A percentile compares a stretch with the other conserved stretches of the same genome.
phyloP scores from a whole-genome alignment of 2,797 vertebrate genomes.

The Lateolabrax maculatus region DNA sequence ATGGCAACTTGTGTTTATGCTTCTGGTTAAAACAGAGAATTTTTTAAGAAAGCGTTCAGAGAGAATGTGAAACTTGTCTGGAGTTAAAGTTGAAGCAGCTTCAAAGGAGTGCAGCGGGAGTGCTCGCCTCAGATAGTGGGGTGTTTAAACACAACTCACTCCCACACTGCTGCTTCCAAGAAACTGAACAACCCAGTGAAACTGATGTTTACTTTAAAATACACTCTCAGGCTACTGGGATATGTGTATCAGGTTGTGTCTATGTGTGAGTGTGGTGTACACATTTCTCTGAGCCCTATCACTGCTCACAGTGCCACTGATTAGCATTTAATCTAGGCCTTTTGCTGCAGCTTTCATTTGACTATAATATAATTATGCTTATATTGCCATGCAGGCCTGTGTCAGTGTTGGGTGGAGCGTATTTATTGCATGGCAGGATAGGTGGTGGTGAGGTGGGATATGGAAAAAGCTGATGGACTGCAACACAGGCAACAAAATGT shows the following conservation, averaged over 20 bases:
- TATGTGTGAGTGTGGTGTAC: conserved; percentile 17
- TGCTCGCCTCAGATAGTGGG: conserved; percentile 56
- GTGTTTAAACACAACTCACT: conserved; percentile 62
- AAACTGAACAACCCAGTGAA: conserved; percentile 54
- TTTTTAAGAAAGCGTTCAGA: conserved; percentile 37
- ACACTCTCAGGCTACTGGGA: conserved; percentile 36
- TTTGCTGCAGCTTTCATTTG: conserved; percentile 44
- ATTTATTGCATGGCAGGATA: conserved; percentile 34
- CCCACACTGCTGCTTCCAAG: conserved; percentile 69
- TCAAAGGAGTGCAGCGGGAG: conserved; percentile 59
- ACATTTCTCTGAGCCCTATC: conserved; percentile 20
- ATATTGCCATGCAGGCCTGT: conserved; percentile 21
- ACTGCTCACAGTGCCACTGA: conserved; percentile 26
- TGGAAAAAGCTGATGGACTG: conserved; percentile 48
- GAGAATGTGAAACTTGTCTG: conserved; percentile 54
- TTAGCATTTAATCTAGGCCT: conserved; percentile 53
- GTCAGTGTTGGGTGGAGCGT: conserved; percentile 27
- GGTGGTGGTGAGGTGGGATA: conserved; percentile 12
- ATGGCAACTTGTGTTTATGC: conserved; percentile 39
- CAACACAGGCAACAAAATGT: conserved; percentile 56
- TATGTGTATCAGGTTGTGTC: conserved; percentile 29
- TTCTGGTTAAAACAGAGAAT: conserved; percentile 29
- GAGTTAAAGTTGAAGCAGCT: conserved; percentile 67
- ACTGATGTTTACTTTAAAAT: conserved; percentile 69
- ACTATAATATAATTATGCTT: conserved; percentile 42